Evolutionary conservation across 1,140 invertebrate species (phyloP).

Genomic region (Lasaia peninsularis): DNA sequence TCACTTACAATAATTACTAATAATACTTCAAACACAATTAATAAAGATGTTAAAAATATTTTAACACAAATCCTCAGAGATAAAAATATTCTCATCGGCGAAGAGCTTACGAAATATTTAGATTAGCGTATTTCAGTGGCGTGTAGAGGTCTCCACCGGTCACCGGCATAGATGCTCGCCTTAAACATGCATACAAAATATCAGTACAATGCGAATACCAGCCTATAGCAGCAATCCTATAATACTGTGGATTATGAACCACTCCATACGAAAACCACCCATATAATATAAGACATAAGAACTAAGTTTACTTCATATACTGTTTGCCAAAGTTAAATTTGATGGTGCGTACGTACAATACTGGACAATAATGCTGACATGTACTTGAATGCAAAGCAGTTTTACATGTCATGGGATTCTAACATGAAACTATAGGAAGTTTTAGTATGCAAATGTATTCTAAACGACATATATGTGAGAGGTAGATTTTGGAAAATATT

Average conservation of each 20-base stretch:
- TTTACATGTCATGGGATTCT: constrained; percentile 53
- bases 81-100: too few species aligned
- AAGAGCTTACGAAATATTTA: constrained; percentile 1
- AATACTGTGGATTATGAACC: not conserved
- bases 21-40: too few species aligned
- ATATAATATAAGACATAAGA: constrained; percentile 13
- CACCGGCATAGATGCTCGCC: constrained; percentile 56
- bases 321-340: constrained; percentile 22
- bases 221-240: constrained; percentile 37
- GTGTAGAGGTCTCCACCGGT: constrained; percentile 40
- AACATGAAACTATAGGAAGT: constrained; percentile 57
- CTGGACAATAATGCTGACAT: constrained; percentile 64
- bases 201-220: constrained; percentile 58
- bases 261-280: not conserved
- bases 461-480: not conserved
- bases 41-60: too few species aligned
- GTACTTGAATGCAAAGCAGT: constrained; percentile 65
- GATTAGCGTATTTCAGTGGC: constrained; percentile 30
- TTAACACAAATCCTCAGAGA: too few species aligned
- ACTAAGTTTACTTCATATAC: not conserved
- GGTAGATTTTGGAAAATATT: not conserved
- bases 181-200: constrained; percentile 73
- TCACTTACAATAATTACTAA: too few species aligned
- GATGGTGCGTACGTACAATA: constrained; percentile 42
- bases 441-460: constrained; percentile 30